Evolutionary conservation across 2,888 invertebrate genomes (phyloP), one percentile per base, ranked within the genome.

Genomic region (Nyleta sp.): DNA sequence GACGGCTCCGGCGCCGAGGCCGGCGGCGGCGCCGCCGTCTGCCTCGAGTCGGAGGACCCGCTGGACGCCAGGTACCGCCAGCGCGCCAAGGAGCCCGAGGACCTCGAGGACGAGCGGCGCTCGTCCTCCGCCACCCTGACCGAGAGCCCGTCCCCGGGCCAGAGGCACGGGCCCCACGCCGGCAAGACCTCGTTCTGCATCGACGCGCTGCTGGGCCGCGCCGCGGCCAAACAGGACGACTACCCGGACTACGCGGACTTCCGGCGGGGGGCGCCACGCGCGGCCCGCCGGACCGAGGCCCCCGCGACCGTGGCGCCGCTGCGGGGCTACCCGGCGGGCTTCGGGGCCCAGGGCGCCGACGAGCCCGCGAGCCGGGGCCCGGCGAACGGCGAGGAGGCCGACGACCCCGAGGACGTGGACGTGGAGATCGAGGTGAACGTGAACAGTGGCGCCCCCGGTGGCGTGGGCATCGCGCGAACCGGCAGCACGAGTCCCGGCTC

Each of bases 121-220:
- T 70, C 70, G 8, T 59, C 62, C 0, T 60, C 65, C 52, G 81
- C 77, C 18, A 78, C 80, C 10, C 28, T 59, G 53, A 64, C 74
- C 1, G 81, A 53, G 33, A 84, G 83, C 35, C 72, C 78, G 1
- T 64, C 71, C 0, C 57, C 77, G 7, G 64, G 55, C 11, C 78
- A 79, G 10, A 59, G 75, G 13, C 72, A 71, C 18, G 73, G 59
- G 28, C 35, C 71, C 0, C 28, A 78, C 15, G 17, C 78, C 11
- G 87, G 28, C 28, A 95, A 95, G 82, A 95, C 96, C 59, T 97
- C 97, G 0, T 98, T 98, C 87, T 97, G 97, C 87, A 98, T 98
- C 82, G 98, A 98, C 87, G 97, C 97, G 0, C 91, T 98, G 2
- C 91, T 98, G 2, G 96, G 96, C 0, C 93, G 94, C 60, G 93